A percentile compares a stretch with the other conserved stretches of the same genome.
Evolutionary conservation across 2,888 invertebrate species (phyloP).

Genomic region (Eupeodes latifasciatus): DNA sequence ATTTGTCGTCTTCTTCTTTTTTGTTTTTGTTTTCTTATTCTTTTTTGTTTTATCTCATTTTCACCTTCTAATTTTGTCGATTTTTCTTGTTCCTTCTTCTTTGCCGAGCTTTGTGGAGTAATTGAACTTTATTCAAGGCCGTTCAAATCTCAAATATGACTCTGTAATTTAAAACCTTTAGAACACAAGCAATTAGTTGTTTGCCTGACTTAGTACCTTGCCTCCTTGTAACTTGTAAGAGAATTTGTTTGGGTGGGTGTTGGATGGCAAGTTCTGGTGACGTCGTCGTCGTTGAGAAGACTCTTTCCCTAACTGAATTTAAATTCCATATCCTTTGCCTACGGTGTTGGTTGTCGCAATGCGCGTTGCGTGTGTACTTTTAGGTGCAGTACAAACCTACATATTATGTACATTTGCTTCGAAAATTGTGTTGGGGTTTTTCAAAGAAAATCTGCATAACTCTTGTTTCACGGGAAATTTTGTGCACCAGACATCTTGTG

Average conservation of each 20-base stretch:
- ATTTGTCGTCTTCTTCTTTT: too few species aligned
- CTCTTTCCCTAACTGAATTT: slow-evolving; percentile 32
- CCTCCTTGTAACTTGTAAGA: not conserved
- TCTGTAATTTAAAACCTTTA: slow-evolving; percentile 1
- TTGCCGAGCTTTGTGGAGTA: rapidly evolving
- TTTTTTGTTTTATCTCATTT: too few species aligned
- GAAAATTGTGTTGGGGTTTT: slow-evolving; percentile 22
- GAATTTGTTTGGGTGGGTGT: not conserved
- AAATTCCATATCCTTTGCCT: slow-evolving; percentile 46
- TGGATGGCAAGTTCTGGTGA: not conserved
- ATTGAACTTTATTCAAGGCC: too few species aligned
- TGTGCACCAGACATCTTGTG: not conserved
- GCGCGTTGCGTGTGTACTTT: slow-evolving; percentile 51
- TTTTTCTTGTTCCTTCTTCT: too few species aligned
- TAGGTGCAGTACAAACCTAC: not conserved
- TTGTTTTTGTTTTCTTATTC: too few species aligned
- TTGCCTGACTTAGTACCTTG: slow-evolving; percentile 33
- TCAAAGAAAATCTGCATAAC: not conserved
- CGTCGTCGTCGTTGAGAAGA: not conserved
- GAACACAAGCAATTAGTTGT: slow-evolving; percentile 65
- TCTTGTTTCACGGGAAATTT: not conserved
- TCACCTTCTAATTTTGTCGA: too few species aligned
- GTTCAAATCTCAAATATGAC: not conserved
- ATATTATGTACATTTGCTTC: too few species aligned
- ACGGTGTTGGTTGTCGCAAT: slow-evolving; percentile 44